phyloP scores from a whole-genome alignment of 2,888 invertebrate genomes.

The Rhorus exstirpatorius region DNA sequence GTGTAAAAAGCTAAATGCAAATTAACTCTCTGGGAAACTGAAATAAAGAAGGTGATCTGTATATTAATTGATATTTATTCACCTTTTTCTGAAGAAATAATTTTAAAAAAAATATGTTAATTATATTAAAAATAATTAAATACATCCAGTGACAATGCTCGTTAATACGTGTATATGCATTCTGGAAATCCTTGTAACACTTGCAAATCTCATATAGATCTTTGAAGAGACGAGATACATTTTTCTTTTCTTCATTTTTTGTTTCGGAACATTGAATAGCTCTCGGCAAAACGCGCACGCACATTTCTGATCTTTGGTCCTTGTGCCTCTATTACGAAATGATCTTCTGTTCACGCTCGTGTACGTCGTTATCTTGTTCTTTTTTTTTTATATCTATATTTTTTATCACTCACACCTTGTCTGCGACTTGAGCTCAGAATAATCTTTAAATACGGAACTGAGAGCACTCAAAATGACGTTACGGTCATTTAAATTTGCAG shows the following conservation, averaged over 20 bases:
- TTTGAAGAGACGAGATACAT: slow-evolving; percentile 33
- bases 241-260: slow-evolving; percentile 25
- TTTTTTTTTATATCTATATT: neutral
- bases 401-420: neutral
- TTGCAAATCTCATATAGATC: slow-evolving; percentile 57
- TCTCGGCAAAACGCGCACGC: slow-evolving; percentile 10
- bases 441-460: neutral
- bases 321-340: slow-evolving; percentile 16
- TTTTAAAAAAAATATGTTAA: no score
- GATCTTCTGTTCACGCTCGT: neutral
- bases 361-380: neutral
- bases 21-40: no score
- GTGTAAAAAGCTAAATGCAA: no score
- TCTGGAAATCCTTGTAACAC: slow-evolving; percentile 80
- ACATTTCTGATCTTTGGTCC: slow-evolving; percentile 47
- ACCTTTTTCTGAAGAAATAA: no score
- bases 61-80: no score
- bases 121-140: no score
- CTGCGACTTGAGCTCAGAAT: neutral
- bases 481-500: no score
- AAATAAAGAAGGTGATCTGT: no score
- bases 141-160: neutral
- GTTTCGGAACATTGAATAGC: neutral
- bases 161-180: slow-evolving; percentile 14
- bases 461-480: no score